Evolutionary conservation across 2,888 invertebrate species (phyloP), one percentile per base, ranked within the genome.

Genomic region (Neoscelio sp.): DNA sequence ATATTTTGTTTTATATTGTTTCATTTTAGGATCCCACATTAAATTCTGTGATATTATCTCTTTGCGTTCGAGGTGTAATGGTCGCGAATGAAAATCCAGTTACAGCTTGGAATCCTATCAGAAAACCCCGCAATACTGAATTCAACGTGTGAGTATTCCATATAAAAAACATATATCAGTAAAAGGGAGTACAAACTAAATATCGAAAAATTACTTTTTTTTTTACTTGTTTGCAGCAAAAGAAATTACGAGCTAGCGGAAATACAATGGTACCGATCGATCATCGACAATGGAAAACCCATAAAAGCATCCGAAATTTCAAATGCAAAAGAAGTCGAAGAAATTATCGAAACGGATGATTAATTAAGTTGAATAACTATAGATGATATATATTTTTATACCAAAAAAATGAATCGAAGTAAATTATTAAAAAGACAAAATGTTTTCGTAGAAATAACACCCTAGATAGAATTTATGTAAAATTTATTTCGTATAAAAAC

Each of bases 91-190:
- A 92, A 86, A 91, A 93, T 17, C 95, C 94, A 10, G 92, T 94
- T 0, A 92, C 93, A 8, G 94, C 94, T 26, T 96, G 96, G 95
- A 95, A 94, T 90, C 95, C 95, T 62, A 94, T 96, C 0, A 92
- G 92, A 82, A 90, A 89, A 67, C 90, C 90, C 18, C 80, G 64
- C 13, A 84, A 60, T 28, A 71, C 78, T 17, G 84, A 82, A 40
- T 56, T 77, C 13, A 68, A 83, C 71, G 74, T 82, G 87, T 87
- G 80, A 83, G 84, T 44, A 20, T n/a, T n/a, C n/a, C n/a, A n/a
- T n/a, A n/a, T n/a, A n/a, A n/a, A n/a, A n/a, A n/a, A 10, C 5
- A 13, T 42, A 18, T 17, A 10, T 35, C 10, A 17, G 10, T 23
- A 54, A 1, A 26, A 38, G n/a, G 26, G 10, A 56, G 1, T 33